A percentile compares a stretch with the other conserved stretches of the same genome.
These are phyloP conservation scores for Acipenser ruthenus DNA, from an alignment of 2,797 vertebrate species.

Conservation along the genomic window DNA sequence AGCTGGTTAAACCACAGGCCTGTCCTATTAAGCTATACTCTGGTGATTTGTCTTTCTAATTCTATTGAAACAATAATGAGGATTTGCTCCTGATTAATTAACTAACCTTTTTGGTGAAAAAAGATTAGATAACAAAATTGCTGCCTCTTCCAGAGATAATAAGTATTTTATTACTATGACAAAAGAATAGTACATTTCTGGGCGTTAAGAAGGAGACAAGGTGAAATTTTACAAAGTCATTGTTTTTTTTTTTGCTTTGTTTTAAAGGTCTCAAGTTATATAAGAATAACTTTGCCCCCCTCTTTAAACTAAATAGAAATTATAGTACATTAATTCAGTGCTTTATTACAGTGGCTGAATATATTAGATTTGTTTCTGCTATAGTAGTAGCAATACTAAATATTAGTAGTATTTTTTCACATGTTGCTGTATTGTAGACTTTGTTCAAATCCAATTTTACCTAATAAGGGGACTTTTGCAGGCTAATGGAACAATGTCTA, in stretches of 20 bases:
- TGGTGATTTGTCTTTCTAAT: conserved; percentile 65
- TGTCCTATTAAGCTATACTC: conserved; percentile 57
- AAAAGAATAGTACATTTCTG: conserved; percentile 30
- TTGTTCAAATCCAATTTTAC: too few relatives aligned
- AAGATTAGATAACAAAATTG: conserved; percentile 70
- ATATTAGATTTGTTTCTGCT: too few relatives aligned
- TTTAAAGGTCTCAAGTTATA: too few relatives aligned
- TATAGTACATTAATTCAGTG: too few relatives aligned
- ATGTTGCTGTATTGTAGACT: too few relatives aligned
- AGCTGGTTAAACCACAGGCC: conserved; percentile 59
- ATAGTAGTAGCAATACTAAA: too few relatives aligned
- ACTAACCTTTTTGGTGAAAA: conserved; percentile 62
- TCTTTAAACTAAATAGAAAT: too few relatives aligned
- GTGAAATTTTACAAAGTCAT: neutral
- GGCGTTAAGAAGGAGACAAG: neutral
- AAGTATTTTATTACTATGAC: conserved; percentile 69
- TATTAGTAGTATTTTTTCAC: too few relatives aligned
- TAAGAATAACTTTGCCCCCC: too few relatives aligned
- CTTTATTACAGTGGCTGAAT: too few relatives aligned
- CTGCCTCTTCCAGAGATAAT: conserved; percentile 65
- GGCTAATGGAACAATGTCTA: too few relatives aligned
- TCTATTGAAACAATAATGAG: conserved; percentile 67
- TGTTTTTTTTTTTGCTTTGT: neutral
- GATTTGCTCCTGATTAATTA: conserved; percentile 72
- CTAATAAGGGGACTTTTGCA: too few relatives aligned